These are phyloP conservation scores for Pogonomyrmex californicus DNA, from an alignment of 1,140 invertebrate genomes.

Conservation along the genomic window DNA sequence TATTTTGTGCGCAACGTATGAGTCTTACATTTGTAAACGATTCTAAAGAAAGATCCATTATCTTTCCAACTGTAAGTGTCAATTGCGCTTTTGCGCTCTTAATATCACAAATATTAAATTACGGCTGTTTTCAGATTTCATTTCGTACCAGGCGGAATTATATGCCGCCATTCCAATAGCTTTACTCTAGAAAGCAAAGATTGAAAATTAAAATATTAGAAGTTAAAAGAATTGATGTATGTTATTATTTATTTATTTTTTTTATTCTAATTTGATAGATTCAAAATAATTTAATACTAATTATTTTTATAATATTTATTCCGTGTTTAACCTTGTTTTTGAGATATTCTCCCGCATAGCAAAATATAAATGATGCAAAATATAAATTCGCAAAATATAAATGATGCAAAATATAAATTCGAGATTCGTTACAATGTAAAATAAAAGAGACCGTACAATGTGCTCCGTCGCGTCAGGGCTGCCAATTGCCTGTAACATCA, in stretches of 20 bases:
- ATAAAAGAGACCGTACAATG: conserved; percentile 50
- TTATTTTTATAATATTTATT: not conserved
- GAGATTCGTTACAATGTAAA: conserved; percentile 58
- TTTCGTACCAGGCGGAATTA: conserved; percentile 62
- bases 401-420: conserved; percentile 68
- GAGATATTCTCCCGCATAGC: conserved; percentile 70
- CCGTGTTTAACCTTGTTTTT: conserved; percentile 46
- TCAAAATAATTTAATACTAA: not conserved
- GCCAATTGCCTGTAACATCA: conserved; percentile 43
- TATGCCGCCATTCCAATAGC: conserved; percentile 53
- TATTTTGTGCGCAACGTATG: not conserved
- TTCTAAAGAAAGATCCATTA: conserved; percentile 67
- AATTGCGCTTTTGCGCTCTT: conserved; percentile 65
- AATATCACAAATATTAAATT: conserved; percentile 58
- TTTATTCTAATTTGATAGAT: not conserved
- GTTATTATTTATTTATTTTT: not conserved
- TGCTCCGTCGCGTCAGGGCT: conserved; percentile 24
- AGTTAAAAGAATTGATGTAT: not conserved
- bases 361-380: conserved; percentile 69
- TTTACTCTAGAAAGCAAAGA: conserved; percentile 47
- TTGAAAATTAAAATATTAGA: too few relatives aligned
- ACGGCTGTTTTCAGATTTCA: conserved; percentile 58
- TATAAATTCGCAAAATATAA: conserved; percentile 67
- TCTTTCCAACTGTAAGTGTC: conserved; percentile 67
- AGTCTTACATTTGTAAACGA: conserved; percentile 68